Evolutionary conservation across 2,888 invertebrate genomes (phyloP), one percentile per base, ranked within the genome.

Genomic region (Ormyrus pomaceus): DNA sequence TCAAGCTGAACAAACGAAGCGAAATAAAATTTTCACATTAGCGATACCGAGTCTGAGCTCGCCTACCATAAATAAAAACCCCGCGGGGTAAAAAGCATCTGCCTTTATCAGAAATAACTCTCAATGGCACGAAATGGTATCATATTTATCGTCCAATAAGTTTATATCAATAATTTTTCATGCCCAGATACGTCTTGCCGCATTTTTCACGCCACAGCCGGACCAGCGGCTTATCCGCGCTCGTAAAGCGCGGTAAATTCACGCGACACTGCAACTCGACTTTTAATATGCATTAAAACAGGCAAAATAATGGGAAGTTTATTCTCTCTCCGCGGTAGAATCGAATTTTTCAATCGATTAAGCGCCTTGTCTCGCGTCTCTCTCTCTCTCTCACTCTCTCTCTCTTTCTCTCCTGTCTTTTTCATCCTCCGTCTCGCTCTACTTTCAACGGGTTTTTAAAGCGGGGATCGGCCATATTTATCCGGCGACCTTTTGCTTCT

Each of bases 301-400:
- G 34, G 72, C 34, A 50, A 78, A 78, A 73, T 78, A 78, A 72
- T 61, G 72, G n/a, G 56, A 9, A 64, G 48, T 34, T 72, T 53
- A 78, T 59, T 61, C 72, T 72, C 65, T 34, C 34, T 34, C 34
- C 10, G 61, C 51, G 34, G 8, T 66, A 13, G 51, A 75, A 75
- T 75, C 75, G 68, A 75, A 75, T 75, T 77, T 71, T 77, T 77
- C 71, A 59, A 77, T 77, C 71, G 71, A 77, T 77, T 77, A 59
- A 65, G 45, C 77, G 65, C 53, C 51, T 70, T 50, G 53, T 61
- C 61, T 68, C 59, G 61, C 61, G 55, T 34, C 53, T 6, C 10
- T 53, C 13, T 34, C 71, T 50, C 59, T 59, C 59, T 59, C 69
- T 48, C 6, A 13, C 51, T 62, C 50, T 55, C 69, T 50, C 59